Conservation (phyloP, 1,140 invertebrate genomes). For the Aphis craccivora region DNA sequence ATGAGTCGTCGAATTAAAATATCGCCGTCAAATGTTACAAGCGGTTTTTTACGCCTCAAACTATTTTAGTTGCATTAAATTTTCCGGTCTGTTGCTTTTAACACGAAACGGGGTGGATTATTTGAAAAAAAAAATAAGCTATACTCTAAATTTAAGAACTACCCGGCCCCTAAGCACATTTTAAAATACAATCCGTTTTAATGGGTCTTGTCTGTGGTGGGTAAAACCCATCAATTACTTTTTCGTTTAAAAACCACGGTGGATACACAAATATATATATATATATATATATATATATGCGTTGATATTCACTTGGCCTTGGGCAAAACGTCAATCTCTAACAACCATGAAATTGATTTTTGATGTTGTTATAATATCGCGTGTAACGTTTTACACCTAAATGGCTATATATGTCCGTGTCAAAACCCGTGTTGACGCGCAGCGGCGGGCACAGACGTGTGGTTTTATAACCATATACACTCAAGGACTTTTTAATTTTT, state of each 20-base stretch:
- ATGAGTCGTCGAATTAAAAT: constrained; percentile 35
- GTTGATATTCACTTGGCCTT: background rate
- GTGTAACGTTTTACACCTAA: constrained; percentile 28
- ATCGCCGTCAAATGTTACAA: constrained; percentile 17
- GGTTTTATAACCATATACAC: background rate
- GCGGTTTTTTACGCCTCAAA: constrained; percentile 19
- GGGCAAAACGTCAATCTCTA: constrained; percentile 39
- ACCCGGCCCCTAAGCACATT: constrained; percentile 4
- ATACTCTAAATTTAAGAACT: constrained; percentile 42
- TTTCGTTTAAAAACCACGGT: constrained; percentile 42
- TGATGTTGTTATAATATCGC: constrained; percentile 39
- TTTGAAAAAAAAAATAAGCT: constrained; percentile 35
- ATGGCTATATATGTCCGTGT: background rate
- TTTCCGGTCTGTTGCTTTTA: constrained; percentile 38
- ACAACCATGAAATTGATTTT: constrained; percentile 52
- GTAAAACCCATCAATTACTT: constrained; percentile 54
- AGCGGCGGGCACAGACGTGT: background rate
- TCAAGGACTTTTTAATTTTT: background rate
- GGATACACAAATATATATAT: background rate
- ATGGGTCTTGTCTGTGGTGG: background rate
- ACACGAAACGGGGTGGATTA: constrained; percentile 35
- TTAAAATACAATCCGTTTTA: constrained; percentile 50
- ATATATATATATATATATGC: background rate
- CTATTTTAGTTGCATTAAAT: constrained; percentile 44
- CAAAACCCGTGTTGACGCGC: background rate